Percentiles rank a stretch among this genome's conserved stretches.
Evolutionary conservation across 1,140 invertebrate species (phyloP).

Genomic region (Cydia strobilella): DNA sequence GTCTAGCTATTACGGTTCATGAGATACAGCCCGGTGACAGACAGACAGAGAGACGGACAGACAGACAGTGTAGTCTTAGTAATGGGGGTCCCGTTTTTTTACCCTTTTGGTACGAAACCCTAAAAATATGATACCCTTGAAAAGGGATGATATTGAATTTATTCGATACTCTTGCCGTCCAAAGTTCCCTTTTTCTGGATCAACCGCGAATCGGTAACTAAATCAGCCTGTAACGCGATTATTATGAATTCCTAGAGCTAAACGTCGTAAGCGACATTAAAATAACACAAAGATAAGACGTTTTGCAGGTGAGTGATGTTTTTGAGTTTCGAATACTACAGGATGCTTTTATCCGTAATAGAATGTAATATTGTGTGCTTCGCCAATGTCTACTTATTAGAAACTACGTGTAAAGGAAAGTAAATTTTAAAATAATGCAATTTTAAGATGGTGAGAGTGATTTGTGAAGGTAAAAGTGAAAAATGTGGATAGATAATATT

Average conservation of each 20-base stretch:
- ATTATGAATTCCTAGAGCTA: background rate
- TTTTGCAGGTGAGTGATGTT: background rate
- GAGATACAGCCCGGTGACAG: no score
- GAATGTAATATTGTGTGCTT: constrained; percentile 25
- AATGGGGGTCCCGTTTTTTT: no score
- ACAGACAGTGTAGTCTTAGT: no score
- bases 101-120: no score
- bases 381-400: background rate
- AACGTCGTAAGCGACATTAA: background rate
- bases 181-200: constrained; percentile 28
- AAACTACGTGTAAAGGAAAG: background rate
- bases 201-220: constrained; percentile 32
- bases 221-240: constrained; percentile 27
- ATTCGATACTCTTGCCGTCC: background rate
- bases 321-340: constrained; percentile 7
- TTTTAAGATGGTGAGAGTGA: no score
- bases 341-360: constrained; percentile 27
- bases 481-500: no score
- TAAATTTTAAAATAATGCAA: background rate
- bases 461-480: no score
- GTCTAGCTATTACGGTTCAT: no score
- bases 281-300: background rate
- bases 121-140: constrained; percentile 24
- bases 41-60: no score
- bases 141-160: constrained; percentile 11